Evolutionary conservation across 2,888 invertebrate genomes (phyloP).

Genomic region (Noctua janthe): DNA sequence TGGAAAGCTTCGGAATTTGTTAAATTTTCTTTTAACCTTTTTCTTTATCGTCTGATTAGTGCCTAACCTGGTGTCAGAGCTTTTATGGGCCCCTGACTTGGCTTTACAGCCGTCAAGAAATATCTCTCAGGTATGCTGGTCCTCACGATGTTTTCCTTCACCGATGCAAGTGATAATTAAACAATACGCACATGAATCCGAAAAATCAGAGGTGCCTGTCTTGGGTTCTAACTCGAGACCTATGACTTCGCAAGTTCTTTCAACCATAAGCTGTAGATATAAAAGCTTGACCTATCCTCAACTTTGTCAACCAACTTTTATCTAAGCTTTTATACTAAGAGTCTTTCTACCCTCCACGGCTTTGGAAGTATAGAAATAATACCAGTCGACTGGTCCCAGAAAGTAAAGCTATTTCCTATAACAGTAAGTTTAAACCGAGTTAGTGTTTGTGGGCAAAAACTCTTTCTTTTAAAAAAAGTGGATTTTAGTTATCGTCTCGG

Average conservation of each 20-base stretch:
- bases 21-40: background rate
- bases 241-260: background rate
- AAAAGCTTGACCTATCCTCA: background rate
- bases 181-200: too few relatives aligned
- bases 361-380: background rate
- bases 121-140: too few relatives aligned
- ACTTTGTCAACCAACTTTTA: slow-evolving; percentile 4
- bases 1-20: background rate
- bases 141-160: too few relatives aligned
- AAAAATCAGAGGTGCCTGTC: too few relatives aligned
- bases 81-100: too few relatives aligned
- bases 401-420: slow-evolving; percentile 10
- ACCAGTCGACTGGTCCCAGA: background rate
- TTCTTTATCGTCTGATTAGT: too few relatives aligned
- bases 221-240: too few relatives aligned
- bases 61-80: too few relatives aligned
- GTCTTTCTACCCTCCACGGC: background rate
- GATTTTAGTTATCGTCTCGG: background rate
- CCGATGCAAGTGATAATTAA: too few relatives aligned
- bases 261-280: background rate
- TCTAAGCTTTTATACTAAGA: slow-evolving; percentile 14
- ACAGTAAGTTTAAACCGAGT: slow-evolving; percentile 4
- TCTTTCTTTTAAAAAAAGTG: background rate
- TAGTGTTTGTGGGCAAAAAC: background rate
- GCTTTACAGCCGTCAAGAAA: too few relatives aligned